Evolutionary conservation across 1,140 invertebrate genomes (phyloP).

Genomic region (Hylaeus volcanicus): DNA sequence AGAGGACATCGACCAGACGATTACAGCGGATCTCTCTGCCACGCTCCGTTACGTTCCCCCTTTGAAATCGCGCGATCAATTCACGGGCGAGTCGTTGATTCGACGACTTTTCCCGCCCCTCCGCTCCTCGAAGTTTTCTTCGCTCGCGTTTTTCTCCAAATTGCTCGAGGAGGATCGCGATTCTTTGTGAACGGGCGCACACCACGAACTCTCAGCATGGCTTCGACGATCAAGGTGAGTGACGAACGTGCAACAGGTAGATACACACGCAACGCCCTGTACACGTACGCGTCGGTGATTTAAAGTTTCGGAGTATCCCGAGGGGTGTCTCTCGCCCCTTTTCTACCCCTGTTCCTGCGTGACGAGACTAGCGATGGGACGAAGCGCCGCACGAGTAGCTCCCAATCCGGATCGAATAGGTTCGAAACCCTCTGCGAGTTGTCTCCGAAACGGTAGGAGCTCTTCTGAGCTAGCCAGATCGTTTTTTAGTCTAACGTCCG

Average conservation of each 20-base stretch:
- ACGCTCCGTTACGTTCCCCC: neutral
- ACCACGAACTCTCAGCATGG: conserved; percentile 52
- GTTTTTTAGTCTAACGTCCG: too few species aligned
- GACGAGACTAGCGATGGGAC: neutral
- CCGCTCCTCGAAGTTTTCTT: neutral
- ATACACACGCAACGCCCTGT: conserved; percentile 48
- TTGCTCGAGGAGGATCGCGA: neutral
- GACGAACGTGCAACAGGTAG: conserved; percentile 67
- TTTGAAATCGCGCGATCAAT: conserved; percentile 17
- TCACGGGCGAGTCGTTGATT: neutral
- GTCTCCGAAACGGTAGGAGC: too few species aligned
- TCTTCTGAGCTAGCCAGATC: too few species aligned
- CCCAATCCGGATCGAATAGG: too few species aligned
- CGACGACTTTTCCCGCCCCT: neutral
- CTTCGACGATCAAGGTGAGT: conserved; percentile 69
- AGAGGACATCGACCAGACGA: conserved; percentile 44
- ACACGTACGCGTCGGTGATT: conserved; percentile 44
- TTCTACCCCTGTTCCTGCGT: neutral
- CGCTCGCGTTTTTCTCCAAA: neutral
- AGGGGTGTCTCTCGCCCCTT: neutral
- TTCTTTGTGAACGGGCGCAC: neutral
- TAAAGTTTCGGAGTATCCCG: conserved; percentile 56
- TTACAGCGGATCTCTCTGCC: neutral
- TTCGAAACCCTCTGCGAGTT: too few species aligned
- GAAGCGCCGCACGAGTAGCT: neutral